These are phyloP conservation scores for Eretmocerus hayati DNA, from an alignment of 2,888 invertebrate species.

Conservation along the genomic window DNA sequence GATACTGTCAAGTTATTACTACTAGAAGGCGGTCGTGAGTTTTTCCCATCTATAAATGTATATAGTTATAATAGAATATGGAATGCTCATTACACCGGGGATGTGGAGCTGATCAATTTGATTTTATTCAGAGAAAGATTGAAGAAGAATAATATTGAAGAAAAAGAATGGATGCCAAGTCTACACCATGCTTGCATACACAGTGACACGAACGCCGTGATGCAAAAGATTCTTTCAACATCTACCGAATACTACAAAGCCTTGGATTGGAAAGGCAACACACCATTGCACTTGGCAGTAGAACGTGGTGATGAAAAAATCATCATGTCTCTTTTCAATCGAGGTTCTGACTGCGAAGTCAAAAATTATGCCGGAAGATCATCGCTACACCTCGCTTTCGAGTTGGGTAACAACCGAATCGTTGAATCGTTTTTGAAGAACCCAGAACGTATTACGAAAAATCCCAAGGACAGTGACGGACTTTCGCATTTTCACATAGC, in stretches of 20 bases:
- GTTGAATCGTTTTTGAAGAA: background rate
- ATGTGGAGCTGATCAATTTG: background rate
- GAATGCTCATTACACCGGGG: no score
- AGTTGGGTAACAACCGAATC: no score
- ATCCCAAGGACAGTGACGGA: background rate
- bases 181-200: background rate
- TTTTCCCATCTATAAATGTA: background rate
- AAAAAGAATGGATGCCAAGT: background rate
- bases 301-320: background rate
- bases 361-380: background rate
- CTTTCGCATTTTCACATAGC: slow-evolving; percentile 3
- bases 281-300: background rate
- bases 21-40: background rate
- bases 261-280: slow-evolving; percentile 1
- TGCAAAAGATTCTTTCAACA: background rate
- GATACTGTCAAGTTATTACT: background rate
- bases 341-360: background rate
- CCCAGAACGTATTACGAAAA: background rate
- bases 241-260: background rate
- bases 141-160: background rate
- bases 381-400: background rate
- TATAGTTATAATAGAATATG: no score
- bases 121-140: no score
- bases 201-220: background rate
- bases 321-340: background rate